phyloP scores from a whole-genome alignment of 2,888 invertebrate genomes.

The Scaptomyza reducta region DNA sequence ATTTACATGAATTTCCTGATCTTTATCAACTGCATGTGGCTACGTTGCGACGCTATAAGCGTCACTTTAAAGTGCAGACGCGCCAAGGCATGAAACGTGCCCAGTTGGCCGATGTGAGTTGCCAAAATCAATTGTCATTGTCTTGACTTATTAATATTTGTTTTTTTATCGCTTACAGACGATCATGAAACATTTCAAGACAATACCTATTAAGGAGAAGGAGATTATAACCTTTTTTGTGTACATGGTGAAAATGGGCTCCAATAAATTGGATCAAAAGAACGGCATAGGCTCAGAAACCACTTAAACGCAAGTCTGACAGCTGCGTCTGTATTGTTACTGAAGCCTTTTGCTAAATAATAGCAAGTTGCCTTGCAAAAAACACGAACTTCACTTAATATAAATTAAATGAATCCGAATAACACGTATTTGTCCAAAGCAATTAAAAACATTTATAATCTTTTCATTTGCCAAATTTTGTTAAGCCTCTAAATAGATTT shows the following conservation, averaged over 20 bases:
- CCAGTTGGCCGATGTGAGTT: constrained; percentile 95
- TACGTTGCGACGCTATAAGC: constrained; percentile 96
- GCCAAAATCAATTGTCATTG: not conserved
- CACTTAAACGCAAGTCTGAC: constrained; percentile 61
- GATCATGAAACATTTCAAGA: constrained; percentile 97
- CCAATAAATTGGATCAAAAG: constrained; percentile 84
- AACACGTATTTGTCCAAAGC: not conserved
- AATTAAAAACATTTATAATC: no score
- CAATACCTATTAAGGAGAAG: constrained; percentile 97
- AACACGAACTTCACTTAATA: constrained; percentile 4
- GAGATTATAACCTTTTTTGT: constrained; percentile 97
- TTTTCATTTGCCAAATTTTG: no score
- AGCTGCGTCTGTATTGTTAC: constrained; percentile 26
- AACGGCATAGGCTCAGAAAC: constrained; percentile 83
- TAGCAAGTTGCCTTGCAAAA: constrained; percentile 29
- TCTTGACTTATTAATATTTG: not conserved
- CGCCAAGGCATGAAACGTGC: constrained; percentile 97
- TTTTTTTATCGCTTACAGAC: constrained; percentile 87
- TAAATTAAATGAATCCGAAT: not conserved
- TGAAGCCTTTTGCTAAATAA: constrained; percentile 37
- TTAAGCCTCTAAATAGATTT: no score
- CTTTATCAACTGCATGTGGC: constrained; percentile 96
- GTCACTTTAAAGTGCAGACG: constrained; percentile 95
- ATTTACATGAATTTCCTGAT: constrained; percentile 95
- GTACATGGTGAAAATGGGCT: constrained; percentile 96